phyloP scores from a whole-genome alignment of 2,888 invertebrate species.

The Dicycla oo region DNA sequence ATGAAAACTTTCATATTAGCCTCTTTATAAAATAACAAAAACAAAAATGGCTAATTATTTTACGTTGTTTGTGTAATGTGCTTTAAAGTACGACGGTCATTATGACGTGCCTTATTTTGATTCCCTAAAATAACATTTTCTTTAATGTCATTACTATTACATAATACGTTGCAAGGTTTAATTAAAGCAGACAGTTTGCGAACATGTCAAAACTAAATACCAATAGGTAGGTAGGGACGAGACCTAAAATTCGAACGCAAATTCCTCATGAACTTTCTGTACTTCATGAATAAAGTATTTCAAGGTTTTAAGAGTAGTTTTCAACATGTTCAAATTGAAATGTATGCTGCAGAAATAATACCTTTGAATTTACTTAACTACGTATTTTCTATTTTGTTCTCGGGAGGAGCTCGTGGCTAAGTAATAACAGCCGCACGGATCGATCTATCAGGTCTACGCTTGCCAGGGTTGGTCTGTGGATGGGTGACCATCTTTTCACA shows the following conservation, averaged over 20 bases:
- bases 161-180: slow-evolving; percentile 36
- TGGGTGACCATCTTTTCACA: no score
- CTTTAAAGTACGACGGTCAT: not conserved
- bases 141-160: slow-evolving; percentile 14
- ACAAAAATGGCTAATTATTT: not conserved
- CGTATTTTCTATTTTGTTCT: no score
- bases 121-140: slow-evolving; percentile 8
- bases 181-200: slow-evolving; percentile 45
- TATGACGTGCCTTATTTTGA: not conserved
- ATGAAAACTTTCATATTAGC: not conserved
- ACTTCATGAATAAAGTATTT: slow-evolving; percentile 18
- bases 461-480: no score
- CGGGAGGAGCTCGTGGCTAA: no score
- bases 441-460: no score
- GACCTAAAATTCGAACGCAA: slow-evolving; percentile 17
- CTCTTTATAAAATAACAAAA: not conserved
- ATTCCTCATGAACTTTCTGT: slow-evolving; percentile 16
- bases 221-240: slow-evolving; percentile 16
- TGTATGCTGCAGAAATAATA: no score
- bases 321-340: not conserved
- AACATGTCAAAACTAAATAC: slow-evolving; percentile 51
- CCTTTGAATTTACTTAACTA: no score
- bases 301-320: not conserved
- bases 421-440: no score
- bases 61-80: not conserved